phyloP scores from a whole-genome alignment of 2,888 invertebrate genomes.

The Eupithecia dodoneata region DNA sequence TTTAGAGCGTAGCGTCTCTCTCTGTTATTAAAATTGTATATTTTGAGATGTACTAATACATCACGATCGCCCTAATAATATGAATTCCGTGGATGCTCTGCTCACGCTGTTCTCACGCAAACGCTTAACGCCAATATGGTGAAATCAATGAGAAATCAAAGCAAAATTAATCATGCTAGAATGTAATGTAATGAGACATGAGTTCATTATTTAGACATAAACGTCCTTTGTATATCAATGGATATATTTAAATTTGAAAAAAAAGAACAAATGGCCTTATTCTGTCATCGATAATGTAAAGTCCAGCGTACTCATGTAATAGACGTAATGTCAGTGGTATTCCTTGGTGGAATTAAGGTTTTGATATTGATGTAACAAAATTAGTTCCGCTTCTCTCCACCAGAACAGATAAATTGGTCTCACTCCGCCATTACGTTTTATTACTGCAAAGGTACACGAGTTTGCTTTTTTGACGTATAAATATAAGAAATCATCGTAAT shows the following conservation, averaged over 20 bases:
- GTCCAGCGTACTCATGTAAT: not conserved
- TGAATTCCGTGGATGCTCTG: not conserved
- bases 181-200: too few relatives aligned
- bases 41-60: not conserved
- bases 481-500: constrained; percentile 65
- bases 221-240: too few relatives aligned
- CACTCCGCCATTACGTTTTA: constrained; percentile 70
- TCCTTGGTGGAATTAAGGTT: not conserved
- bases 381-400: not conserved
- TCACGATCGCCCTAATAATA: not conserved
- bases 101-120: not conserved
- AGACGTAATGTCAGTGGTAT: not conserved
- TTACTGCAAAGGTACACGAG: constrained; percentile 70
- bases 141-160: too few relatives aligned
- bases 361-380: not conserved
- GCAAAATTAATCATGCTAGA: too few relatives aligned
- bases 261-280: not conserved
- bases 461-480: constrained; percentile 75
- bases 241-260: too few relatives aligned
- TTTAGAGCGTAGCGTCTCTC: not conserved
- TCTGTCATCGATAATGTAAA: not conserved
- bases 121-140: not conserved
- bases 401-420: constrained; percentile 2
- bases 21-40: not conserved
- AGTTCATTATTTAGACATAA: too few relatives aligned